Evolutionary conservation across 2,888 invertebrate genomes (phyloP).

Genomic region (Yponomeuta cagnagella): DNA sequence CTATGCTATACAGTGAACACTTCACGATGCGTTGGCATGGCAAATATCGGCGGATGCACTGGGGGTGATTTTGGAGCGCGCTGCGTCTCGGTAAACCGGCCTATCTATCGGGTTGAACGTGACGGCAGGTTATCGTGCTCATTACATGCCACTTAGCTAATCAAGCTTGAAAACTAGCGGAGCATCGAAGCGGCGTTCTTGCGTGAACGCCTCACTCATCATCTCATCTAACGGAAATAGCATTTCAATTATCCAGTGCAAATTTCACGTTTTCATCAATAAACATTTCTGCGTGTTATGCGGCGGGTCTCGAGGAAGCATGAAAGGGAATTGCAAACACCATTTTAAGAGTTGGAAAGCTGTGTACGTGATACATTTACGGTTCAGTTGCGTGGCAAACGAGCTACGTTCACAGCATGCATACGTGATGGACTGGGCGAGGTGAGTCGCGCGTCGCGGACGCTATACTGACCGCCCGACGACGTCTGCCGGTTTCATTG

Average conservation of each 20-base stretch:
- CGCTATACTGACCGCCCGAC: background rate
- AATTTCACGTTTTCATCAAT: background rate
- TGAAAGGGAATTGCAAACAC: background rate
- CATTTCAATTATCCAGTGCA: background rate
- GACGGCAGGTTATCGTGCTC: constrained; percentile 21
- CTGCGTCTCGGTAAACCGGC: background rate
- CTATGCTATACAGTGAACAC: constrained; percentile 25
- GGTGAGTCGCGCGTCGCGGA: constrained; percentile 36
- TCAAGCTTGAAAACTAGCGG: constrained; percentile 16
- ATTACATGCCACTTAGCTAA: constrained; percentile 18
- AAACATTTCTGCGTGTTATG: background rate
- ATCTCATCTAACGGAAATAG: constrained; percentile 12
- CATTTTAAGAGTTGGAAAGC: constrained; percentile 50
- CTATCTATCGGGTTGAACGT: background rate
- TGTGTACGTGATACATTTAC: constrained; percentile 40
- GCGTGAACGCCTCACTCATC: constrained; percentile 11
- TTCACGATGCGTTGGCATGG: background rate
- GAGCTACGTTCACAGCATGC: constrained; percentile 45
- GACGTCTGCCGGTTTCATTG: background rate
- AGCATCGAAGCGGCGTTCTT: constrained; percentile 1
- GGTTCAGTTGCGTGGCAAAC: constrained; percentile 32
- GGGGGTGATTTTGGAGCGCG: constrained; percentile 14
- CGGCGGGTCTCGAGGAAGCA: background rate
- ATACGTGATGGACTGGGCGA: constrained; percentile 58
- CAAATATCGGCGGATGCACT: constrained; percentile 22